A percentile compares a stretch with the other conserved stretches of the same genome.
These are phyloP conservation scores for Mellilla xanthometata DNA, from an alignment of 2,888 invertebrate species.

Conservation along the genomic window DNA sequence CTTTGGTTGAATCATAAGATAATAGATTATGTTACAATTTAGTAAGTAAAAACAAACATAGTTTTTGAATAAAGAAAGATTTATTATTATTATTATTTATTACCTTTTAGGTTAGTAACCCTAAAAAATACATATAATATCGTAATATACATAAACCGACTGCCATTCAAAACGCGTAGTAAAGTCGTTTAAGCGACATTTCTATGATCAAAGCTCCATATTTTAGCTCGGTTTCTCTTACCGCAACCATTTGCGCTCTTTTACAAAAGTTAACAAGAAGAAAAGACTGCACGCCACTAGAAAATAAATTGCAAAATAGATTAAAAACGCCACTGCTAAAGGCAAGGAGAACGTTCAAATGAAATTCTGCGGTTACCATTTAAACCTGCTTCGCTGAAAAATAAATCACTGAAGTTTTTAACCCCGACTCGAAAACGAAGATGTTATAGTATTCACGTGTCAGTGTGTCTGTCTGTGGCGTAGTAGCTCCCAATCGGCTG, in stretches of 20 bases:
- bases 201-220: constrained; percentile 14
- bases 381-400: constrained; percentile 27
- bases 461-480: too few species aligned
- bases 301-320: constrained; percentile 33
- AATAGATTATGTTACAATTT: too few species aligned
- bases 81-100: too few species aligned
- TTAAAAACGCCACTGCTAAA: constrained; percentile 37
- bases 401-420: constrained; percentile 29
- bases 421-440: too few species aligned
- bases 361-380: constrained; percentile 39
- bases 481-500: too few species aligned
- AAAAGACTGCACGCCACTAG: constrained; percentile 14
- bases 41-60: constrained; percentile 11
- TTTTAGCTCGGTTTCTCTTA: constrained; percentile 1
- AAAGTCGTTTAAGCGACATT: not conserved
- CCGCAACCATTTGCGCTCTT: constrained; percentile 10
- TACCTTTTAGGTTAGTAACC: too few species aligned
- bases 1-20: too few species aligned
- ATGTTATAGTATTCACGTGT: too few species aligned
- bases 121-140: too few species aligned
- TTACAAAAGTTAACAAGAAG: constrained; percentile 13
- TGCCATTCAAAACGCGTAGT: not conserved
- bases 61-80: too few species aligned
- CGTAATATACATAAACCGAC: not conserved
- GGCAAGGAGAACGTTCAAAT: constrained; percentile 33